These are phyloP conservation scores for Sula dactylatra DNA, from an alignment of 2,113 vertebrate genomes.

Conservation along the genomic window DNA sequence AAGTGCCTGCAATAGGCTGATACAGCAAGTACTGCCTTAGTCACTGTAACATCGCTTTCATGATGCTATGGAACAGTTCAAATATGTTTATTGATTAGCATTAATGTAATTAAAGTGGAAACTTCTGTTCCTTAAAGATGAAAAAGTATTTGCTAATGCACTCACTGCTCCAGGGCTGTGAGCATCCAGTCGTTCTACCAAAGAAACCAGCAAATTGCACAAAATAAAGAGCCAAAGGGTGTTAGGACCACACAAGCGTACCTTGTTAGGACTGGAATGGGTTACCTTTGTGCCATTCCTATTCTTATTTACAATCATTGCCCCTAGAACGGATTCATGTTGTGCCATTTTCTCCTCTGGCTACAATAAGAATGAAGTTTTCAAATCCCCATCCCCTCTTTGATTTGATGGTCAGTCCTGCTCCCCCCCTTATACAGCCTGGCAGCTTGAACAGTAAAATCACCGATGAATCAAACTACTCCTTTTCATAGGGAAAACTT, in stretches of 20 bases:
- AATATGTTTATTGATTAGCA: not conserved
- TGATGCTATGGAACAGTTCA: not conserved
- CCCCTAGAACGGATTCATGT: constrained; percentile 44
- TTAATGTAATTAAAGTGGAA: not conserved
- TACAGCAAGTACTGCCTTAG: not conserved
- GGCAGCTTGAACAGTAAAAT: constrained; percentile 30
- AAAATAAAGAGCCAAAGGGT: constrained; percentile 20
- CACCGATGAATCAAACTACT: constrained; percentile 14
- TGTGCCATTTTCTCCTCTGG: constrained; percentile 60
- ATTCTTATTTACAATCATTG: constrained; percentile 41
- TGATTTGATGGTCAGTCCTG: constrained; percentile 27
- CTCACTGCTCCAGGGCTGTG: not conserved
- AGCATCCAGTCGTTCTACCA: not conserved
- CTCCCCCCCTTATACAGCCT: not conserved
- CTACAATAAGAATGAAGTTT: constrained; percentile 46
- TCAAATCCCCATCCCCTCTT: not conserved
- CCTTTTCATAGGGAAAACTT: not conserved
- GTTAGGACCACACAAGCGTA: constrained; percentile 49
- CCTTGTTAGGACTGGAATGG: constrained; percentile 37
- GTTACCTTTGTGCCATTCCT: constrained; percentile 47
- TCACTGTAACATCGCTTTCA: not conserved
- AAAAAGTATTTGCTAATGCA: not conserved
- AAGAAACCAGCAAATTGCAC: not conserved
- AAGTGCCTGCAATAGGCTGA: not conserved
- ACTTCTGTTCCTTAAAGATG: not conserved